Evolutionary conservation across 2,888 invertebrate species (phyloP), one percentile per base, ranked within the genome.

Genomic region (Caenorhabditis angaria): DNA sequence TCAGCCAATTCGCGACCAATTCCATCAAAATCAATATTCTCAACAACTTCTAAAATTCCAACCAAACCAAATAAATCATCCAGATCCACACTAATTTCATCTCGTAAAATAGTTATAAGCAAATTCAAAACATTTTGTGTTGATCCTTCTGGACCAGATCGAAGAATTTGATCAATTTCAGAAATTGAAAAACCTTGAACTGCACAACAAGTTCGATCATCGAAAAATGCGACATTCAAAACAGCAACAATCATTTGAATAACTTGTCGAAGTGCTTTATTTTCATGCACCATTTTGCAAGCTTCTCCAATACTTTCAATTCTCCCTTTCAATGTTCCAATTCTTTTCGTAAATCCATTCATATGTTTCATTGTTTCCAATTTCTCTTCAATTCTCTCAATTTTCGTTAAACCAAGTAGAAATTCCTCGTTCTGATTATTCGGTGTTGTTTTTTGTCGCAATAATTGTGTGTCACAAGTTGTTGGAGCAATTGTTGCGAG

Each of bases 331-430:
- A 59, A 32, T 0, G 20, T 8, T 24, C 57, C 61, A 1, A 76
- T 53, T 0, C 66, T 62, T 20, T 61, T 54, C 25, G 76, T 73
- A 61, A 82, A 81, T 24, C 53, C 55, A n/a, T 76, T 67, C 80
- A 85, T 82, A 58, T 82, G 79, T 29, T 63, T 47, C 79, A 85
- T 79, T 8, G 82, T 74, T 32, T 67, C 73, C 55, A 85, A 57
- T 66, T 83, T 84, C 70, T 85, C 85, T 63, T 82, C 81, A 41
- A 85, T 76, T 8, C 82, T 72, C 48, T 83, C 84, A 24, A 85
- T 78, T 53, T 80, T 79, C 10, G 85, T 69, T 27, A 85, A 64
- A 68, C 83, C 67, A 25, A 70, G 0, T 3, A 75, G 56, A 41
- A 75, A 75, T 22, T 75, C 65, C 32, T 70, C 74, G 56, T 70